Evolutionary conservation across 2,113 vertebrate genomes (phyloP), one percentile per base, ranked within the genome.

Genomic region (Mobula hypostoma): DNA sequence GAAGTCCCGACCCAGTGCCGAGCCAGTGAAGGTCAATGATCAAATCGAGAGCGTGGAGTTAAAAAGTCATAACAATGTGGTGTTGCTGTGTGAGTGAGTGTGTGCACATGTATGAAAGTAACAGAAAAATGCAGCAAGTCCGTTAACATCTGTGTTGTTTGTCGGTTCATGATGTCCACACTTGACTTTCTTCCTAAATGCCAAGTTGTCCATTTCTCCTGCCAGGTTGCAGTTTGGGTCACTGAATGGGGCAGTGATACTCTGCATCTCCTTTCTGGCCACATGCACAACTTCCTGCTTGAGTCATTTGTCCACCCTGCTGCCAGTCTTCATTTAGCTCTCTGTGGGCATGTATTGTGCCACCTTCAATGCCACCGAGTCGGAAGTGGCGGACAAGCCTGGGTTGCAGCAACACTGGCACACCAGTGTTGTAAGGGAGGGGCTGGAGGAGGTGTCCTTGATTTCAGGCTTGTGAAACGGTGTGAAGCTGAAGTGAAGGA

Each of bases 1-100:
- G 94, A 27, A 95, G 96, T 12, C 97, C 97, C 5, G 94, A 94
- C 94, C 95, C 95, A 0, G 97, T 96, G 27, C 68, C 48, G 17
- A 17, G 36, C 14, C 27, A 21, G 29, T 74, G 40, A 72, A 74
- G 70, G 36, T 56, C 68, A 93, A 27, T 21, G 29, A 2, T 36
- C 63, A 36, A 9, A 32, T 9, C 29, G 15, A 7, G 7, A 9
- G n/a, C 63, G 32, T 56, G 36, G 48, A 74, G 36, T 48, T 48
- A 48, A 48, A 32, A 72, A 72, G 8, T 40, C n/a, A 15, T 74
- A 27, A 12, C 36, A 66, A 7, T 32, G 0, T 29, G 77, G 85
- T 88, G 27, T 74, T 66, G 85, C n/a, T 63, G 17, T 15, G 61
- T 87, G 58, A 63, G 27, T 90, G 85, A 32, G 61, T 66, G 85